Conservation (phyloP, 1,140 invertebrate genomes). For the Druon quercuslanigerum region DNA sequence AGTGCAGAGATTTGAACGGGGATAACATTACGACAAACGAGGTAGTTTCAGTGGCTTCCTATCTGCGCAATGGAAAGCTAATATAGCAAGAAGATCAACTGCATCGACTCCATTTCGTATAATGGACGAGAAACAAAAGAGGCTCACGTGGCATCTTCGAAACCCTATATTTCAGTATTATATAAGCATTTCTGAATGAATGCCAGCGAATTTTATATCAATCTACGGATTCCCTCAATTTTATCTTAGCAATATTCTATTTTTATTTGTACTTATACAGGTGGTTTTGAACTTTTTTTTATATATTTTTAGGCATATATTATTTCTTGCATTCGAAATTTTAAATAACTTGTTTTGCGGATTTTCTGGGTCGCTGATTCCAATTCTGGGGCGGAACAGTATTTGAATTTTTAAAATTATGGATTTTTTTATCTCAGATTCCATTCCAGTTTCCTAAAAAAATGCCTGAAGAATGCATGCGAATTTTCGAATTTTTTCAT, state of each 20-base stretch:
- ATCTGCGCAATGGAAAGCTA: constrained; percentile 11
- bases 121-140: constrained; percentile 22
- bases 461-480: too few species aligned
- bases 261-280: not conserved
- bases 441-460: too few species aligned
- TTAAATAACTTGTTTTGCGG: too few species aligned
- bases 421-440: too few species aligned
- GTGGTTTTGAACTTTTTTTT: too few species aligned
- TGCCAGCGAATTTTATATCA: not conserved
- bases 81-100: constrained; percentile 27
- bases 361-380: too few species aligned
- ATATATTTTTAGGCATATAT: too few species aligned
- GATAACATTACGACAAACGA: constrained; percentile 19
- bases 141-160: not conserved
- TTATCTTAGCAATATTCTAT: not conserved
- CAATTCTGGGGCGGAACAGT: too few species aligned
- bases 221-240: not conserved
- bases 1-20: constrained; percentile 3
- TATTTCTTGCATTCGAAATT: too few species aligned
- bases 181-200: not conserved
- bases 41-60: constrained; percentile 16
- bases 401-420: too few species aligned
- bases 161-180: constrained; percentile 4
- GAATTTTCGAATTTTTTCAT: too few species aligned
- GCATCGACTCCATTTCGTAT: constrained; percentile 22